Percentiles rank a stretch among this genome's conserved stretches.
Evolutionary conservation across 1,140 invertebrate species (phyloP).

Genomic region (Drosophila tsacasi): DNA sequence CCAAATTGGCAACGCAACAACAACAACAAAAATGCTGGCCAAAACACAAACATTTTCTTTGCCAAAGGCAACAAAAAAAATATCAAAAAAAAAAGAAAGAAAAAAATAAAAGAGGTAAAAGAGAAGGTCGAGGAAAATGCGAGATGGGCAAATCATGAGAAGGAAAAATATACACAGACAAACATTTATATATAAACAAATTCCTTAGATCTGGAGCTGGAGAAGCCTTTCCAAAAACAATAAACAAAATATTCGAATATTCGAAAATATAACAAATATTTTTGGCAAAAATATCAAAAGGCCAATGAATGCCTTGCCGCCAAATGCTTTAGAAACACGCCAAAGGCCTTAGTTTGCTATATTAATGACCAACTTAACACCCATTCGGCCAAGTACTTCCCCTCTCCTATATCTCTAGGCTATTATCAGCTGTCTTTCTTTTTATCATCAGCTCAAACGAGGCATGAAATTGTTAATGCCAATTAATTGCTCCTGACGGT

Average conservation of each 20-base stretch:
- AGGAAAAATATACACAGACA: not conserved
- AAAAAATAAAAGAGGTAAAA: slow-evolving; percentile 23
- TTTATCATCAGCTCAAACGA: slow-evolving; percentile 31
- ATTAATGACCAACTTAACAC: slow-evolving; percentile 29
- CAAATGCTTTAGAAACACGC: slow-evolving; percentile 7
- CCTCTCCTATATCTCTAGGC: not conserved
- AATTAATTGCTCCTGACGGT: slow-evolving; percentile 41
- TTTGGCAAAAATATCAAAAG: slow-evolving; percentile 16
- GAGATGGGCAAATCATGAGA: slow-evolving; percentile 28
- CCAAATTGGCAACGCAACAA: slow-evolving; percentile 57
- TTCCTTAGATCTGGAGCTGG: slow-evolving; percentile 27
- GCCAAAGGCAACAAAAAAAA: slow-evolving; percentile 30
- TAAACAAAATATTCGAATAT: slow-evolving; percentile 24
- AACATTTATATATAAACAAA: slow-evolving; percentile 1
- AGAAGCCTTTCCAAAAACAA: slow-evolving; percentile 18
- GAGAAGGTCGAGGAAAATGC: slow-evolving; percentile 51
- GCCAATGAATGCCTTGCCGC: not conserved
- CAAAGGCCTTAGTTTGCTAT: slow-evolving; percentile 3
- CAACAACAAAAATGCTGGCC: slow-evolving; percentile 11
- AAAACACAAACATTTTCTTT: slow-evolving; percentile 51
- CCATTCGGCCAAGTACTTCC: not conserved
- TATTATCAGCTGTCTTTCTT: slow-evolving; percentile 4
- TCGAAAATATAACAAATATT: slow-evolving; percentile 7
- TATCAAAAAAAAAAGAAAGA: not conserved
- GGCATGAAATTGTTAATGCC: slow-evolving; percentile 31